Conservation (phyloP, 2,113 vertebrate species). For the Typhlomys cinereus region DNA sequence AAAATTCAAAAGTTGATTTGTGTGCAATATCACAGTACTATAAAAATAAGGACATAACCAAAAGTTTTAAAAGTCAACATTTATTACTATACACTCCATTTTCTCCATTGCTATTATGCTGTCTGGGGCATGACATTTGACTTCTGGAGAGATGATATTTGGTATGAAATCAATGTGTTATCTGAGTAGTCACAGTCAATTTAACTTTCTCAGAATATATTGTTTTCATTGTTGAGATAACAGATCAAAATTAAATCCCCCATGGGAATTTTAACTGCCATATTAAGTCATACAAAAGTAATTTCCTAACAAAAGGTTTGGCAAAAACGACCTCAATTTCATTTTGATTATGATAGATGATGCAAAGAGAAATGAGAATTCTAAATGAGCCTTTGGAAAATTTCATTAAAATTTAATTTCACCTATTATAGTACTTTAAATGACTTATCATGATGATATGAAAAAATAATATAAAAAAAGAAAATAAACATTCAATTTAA, state of each 20-base stretch:
- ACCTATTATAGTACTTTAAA: slow-evolving; percentile 44
- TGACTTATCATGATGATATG: not conserved
- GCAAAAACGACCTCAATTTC: slow-evolving; percentile 65
- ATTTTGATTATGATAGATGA: slow-evolving; percentile 73
- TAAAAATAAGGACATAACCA: not conserved
- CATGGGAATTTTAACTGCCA: slow-evolving; percentile 69
- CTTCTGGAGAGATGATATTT: slow-evolving; percentile 13
- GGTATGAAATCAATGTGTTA: slow-evolving; percentile 50
- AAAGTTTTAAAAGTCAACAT: not conserved
- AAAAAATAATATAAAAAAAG: slow-evolving; percentile 18
- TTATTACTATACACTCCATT: not conserved
- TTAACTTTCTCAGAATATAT: slow-evolving; percentile 63
- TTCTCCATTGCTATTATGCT: not conserved
- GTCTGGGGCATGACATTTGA: not conserved
- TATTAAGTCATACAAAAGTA: slow-evolving; percentile 49
- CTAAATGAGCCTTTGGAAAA: slow-evolving; percentile 60
- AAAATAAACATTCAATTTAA: slow-evolving; percentile 5
- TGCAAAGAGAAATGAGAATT: slow-evolving; percentile 66
- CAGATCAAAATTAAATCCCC: slow-evolving; percentile 75
- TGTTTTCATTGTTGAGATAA: slow-evolving; percentile 58
- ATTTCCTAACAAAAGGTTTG: slow-evolving; percentile 53
- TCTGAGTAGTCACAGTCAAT: slow-evolving; percentile 67
- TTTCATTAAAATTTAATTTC: slow-evolving; percentile 55
- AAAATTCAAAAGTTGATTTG: slow-evolving; percentile 9
- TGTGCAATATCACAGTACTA: not conserved